Conservation (phyloP, 2,797 vertebrate species). For the Ibycter americanus region DNA sequence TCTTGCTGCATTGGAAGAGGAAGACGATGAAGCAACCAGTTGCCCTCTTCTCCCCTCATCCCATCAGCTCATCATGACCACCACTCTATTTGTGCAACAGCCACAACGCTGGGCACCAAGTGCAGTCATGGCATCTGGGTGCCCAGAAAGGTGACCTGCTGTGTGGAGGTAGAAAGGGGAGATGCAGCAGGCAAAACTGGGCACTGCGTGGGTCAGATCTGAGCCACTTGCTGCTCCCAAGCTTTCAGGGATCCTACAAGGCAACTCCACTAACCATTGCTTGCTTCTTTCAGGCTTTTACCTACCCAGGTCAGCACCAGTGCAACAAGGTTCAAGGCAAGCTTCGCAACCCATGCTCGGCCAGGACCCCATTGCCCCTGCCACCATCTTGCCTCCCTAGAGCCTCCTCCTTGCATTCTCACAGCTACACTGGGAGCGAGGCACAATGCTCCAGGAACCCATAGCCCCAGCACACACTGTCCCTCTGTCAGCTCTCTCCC, state of each 20-base stretch:
- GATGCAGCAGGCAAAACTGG: neutral
- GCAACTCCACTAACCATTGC: neutral
- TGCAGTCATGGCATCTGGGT: neutral
- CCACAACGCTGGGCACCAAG: rapidly evolving
- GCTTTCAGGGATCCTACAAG: neutral
- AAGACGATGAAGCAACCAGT: neutral
- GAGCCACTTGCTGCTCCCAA: neutral
- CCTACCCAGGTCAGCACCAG: rapidly evolving
- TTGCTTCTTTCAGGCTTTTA: neutral
- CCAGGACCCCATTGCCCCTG: neutral
- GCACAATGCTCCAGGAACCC: rapidly evolving
- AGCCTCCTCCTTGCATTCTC: neutral
- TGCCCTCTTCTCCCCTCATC: neutral
- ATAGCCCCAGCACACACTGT: neutral
- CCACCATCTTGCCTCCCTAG: neutral
- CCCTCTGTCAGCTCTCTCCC: neutral
- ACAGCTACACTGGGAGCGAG: rapidly evolving
- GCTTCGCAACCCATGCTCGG: neutral
- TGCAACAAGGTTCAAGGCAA: neutral
- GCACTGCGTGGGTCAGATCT: neutral
- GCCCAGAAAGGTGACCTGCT: neutral
- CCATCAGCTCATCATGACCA: neutral
- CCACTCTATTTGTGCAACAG: neutral
- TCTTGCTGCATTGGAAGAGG: slow-evolving; percentile 87
- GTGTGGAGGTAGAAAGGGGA: neutral